Base-by-base conservation (phyloP, 64 coral and sea anemone species). In the Dendrophyllia cribrosa region DNA sequence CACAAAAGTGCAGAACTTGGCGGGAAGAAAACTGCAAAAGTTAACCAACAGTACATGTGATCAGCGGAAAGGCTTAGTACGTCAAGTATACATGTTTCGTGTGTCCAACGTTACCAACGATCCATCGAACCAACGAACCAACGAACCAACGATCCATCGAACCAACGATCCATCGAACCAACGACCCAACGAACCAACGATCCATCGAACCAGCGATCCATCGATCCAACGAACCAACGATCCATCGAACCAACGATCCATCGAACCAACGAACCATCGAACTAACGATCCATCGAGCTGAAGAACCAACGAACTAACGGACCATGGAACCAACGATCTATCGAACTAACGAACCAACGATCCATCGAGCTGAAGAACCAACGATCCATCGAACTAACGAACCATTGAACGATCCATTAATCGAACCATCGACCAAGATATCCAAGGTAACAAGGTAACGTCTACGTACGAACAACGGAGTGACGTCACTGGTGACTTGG, bases 121-220 rank as follows among this genome's bases (percentile, higher is more conserved):
- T 49, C 66, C 16, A 43, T 46, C 48, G 10, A 65, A 43, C 56
- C 19, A 85, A 20, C 81, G 58, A 85, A 47, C 81, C 81, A 85
- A 10, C 79, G 79, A 82, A 64, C 58, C 53, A 64, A 49, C 59
- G 56, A 82, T 16, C 79, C 8, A 80, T 59, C 1, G 51, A 80
- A 20, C 77, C 8, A 80, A 26, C 43, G 58, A 82, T 22, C 79
- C 20, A 82, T 11, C 79, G 56, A 82, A 21, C 79, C 79, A 82
- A 26, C 14, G 21, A 82, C 8, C 46, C 79, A 82, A 7, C 21
- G 21, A 63, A 22, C 79, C 66, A 69, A 34, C 11, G 53, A 82
- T 0, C 79, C 55, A 60, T 21, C 79, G 60, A 66, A 1, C 81
- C 55, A 85, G 3, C 47, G 23, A 84, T 26, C 58, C 47, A 65